Conservation (phyloP, 1,140 invertebrate species). For the Zeugodacus cucurbitae region DNA sequence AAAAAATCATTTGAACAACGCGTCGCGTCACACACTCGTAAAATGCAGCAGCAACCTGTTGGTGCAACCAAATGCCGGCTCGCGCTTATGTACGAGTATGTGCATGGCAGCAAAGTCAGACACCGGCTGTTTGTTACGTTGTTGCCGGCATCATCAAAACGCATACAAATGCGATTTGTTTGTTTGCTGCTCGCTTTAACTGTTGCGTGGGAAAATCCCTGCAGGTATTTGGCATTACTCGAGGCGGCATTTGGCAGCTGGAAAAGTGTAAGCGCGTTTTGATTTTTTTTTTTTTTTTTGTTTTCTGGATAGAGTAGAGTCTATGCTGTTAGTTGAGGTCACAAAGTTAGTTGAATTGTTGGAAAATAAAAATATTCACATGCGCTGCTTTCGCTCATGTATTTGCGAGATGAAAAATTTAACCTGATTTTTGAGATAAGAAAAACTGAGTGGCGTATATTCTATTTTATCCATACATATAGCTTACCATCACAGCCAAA, state of each 20-base stretch:
- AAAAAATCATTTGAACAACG: slow-evolving; percentile 55
- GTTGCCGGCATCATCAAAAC: not conserved
- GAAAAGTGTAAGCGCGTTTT: not conserved
- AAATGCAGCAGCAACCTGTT: slow-evolving; percentile 64
- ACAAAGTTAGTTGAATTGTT: not conserved
- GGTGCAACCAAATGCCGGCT: slow-evolving; percentile 13
- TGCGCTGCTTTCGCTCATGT: not conserved
- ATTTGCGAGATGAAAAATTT: no score
- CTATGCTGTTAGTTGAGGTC: not conserved
- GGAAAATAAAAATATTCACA: not conserved
- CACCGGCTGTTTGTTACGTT: not conserved
- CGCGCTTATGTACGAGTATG: not conserved
- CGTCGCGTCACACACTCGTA: slow-evolving; percentile 56
- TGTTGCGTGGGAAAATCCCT: slow-evolving; percentile 31
- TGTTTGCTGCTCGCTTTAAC: slow-evolving; percentile 13
- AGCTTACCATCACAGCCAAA: no score
- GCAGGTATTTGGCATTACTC: slow-evolving; percentile 22
- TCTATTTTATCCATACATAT: no score
- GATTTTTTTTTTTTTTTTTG: not conserved
- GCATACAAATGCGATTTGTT: slow-evolving; percentile 28
- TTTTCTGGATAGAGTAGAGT: not conserved
- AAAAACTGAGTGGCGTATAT: no score
- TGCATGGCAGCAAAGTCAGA: not conserved
- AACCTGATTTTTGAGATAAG: no score
- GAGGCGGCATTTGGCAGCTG: not conserved